Evolutionary conservation across 1,140 invertebrate species (phyloP), one percentile per base, ranked within the genome.

Genomic region (Microvelia longipes): DNA sequence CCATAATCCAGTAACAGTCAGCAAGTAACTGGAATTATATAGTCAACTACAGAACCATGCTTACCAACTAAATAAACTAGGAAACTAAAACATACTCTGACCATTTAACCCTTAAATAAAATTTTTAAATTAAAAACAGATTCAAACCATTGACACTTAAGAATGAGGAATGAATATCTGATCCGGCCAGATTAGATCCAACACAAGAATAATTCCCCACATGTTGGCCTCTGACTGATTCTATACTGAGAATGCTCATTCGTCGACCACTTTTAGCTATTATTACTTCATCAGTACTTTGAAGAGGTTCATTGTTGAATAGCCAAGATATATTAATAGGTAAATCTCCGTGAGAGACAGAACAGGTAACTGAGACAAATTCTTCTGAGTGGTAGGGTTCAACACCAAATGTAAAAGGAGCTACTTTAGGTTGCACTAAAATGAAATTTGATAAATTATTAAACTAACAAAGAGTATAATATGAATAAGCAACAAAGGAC

Each of bases 351-450:
- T 88, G 89, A 67, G 87, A 84, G 63, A 93, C 86, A 15, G 88
- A 83, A 80, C 90, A 93, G 73, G 84, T 86, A 29, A 89, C 83
- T 61, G 90, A 88, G 67, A 89, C 87, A 64, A 87, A 84, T 77
- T 91, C 88, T 72, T 89, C 90, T 76, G 87, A 88, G 79, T 91
- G 90, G 14, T 88, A 85, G 63, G 87, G 86, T 73, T 88, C 87
- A 69, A 89, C 88, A 75, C 71, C 71, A 70, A 72, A 72, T 15
- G 64, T 69, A 77, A 93, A 91, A 68, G 88, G 86, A 74, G 87
- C 83, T 81, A 92, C 88, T 81, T 90, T 86, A 72, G 90, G 90
- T 75, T 83, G 82, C 78, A 91, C 90, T 91, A 82, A 67, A 72
- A 72, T 5, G 19, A 50, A 50, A 50, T 11, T 50, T 11, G 5